These are phyloP conservation scores for Lepus oiostolus DNA, from an alignment of 2,797 vertebrate genomes.

Conservation along the genomic window DNA sequence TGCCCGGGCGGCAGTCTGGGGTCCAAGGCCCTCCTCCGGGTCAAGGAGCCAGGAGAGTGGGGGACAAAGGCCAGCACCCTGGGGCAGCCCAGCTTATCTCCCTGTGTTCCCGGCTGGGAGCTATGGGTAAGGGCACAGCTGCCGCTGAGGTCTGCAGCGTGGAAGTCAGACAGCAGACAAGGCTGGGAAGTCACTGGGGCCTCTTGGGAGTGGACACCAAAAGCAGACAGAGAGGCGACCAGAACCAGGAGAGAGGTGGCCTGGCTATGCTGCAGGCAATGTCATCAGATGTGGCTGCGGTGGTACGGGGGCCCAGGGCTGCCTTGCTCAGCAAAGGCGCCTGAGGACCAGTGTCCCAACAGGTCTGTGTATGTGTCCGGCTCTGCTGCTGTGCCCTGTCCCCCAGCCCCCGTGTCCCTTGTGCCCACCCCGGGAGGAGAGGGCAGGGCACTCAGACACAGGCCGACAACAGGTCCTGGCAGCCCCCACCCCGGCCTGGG, in stretches of 20 bases:
- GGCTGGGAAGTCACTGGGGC: background rate
- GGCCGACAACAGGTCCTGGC: background rate
- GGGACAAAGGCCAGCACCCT: background rate
- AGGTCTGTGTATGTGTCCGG: background rate
- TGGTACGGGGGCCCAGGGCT: background rate
- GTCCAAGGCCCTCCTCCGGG: background rate
- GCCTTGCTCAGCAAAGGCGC: background rate
- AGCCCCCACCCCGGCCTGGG: background rate
- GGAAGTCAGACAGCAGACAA: background rate
- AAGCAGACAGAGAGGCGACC: background rate
- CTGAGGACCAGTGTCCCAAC: background rate
- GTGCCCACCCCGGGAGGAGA: background rate
- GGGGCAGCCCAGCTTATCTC: background rate
- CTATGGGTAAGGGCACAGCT: background rate
- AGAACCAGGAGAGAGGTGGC: background rate
- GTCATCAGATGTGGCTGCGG: no score
- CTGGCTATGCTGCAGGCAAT: rapidly evolving
- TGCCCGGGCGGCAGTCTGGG: background rate
- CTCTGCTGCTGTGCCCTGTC: background rate
- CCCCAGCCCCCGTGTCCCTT: background rate
- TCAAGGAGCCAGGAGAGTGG: background rate
- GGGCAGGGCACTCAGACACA: no score
- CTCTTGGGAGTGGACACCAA: background rate
- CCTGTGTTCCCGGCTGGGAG: background rate
- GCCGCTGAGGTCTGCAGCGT: no score